Conservation (phyloP, 1,140 invertebrate genomes). For the Philaenus spumarius region DNA sequence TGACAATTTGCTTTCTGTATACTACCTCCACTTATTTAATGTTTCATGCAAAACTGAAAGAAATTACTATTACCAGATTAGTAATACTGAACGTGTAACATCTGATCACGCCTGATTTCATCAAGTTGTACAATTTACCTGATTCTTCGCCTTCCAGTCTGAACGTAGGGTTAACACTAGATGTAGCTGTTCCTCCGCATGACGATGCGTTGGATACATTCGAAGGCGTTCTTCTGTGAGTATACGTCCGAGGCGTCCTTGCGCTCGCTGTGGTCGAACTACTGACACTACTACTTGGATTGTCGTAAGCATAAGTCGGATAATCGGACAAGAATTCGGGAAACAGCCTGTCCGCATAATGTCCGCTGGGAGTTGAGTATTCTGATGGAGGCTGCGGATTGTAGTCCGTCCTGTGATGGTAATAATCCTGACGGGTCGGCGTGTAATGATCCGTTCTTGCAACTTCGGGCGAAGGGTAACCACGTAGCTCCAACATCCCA, state of each 20-base stretch:
- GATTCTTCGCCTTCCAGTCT: constrained; percentile 44
- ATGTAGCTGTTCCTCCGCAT: constrained; percentile 42
- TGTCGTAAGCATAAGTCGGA: constrained; percentile 50
- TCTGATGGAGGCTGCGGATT: constrained; percentile 12
- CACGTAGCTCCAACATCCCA: constrained; percentile 16
- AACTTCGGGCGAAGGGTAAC: constrained; percentile 1
- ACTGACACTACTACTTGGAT: constrained; percentile 43
- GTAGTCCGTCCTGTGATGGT: neutral
- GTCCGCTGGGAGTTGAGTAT: constrained; percentile 17
- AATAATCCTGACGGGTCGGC: neutral
- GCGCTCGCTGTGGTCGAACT: constrained; percentile 45
- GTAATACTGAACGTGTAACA: too few species aligned
- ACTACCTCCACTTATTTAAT: too few species aligned
- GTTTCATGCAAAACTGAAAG: too few species aligned
- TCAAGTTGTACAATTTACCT: neutral
- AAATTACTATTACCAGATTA: too few species aligned
- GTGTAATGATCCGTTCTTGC: neutral
- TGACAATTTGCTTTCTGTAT: too few species aligned
- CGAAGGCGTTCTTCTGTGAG: constrained; percentile 59
- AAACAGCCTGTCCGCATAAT: constrained; percentile 23
- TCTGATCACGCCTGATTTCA: too few species aligned
- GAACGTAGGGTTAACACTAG: constrained; percentile 52
- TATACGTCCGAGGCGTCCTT: constrained; percentile 34
- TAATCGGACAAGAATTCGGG: constrained; percentile 16
- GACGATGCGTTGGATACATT: constrained; percentile 61